These are phyloP conservation scores for Paralinhomoeus sp. DNA, from an alignment of 2,888 invertebrate species.

Conservation along the genomic window DNA sequence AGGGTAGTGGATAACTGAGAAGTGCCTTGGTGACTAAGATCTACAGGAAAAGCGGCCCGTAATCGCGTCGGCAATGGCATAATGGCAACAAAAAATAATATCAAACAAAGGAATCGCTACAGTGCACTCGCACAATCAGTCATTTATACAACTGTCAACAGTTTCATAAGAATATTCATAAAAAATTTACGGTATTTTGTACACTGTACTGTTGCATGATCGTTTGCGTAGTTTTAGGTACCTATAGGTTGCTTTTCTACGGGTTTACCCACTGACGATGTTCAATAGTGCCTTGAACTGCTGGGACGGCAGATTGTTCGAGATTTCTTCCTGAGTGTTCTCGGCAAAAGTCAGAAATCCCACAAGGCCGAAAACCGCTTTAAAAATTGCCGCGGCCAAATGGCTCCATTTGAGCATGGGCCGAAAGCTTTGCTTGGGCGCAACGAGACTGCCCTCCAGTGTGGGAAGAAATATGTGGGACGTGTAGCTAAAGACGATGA, in stretches of 20 bases:
- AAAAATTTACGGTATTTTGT: no score
- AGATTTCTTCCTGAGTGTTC: slow-evolving; percentile 54
- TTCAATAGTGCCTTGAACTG: slow-evolving; percentile 68
- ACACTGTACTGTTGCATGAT: no score
- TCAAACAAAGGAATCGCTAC: no score
- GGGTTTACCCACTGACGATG: no score
- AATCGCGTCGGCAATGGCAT: no score
- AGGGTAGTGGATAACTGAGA: slow-evolving; percentile 85
- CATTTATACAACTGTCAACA: no score
- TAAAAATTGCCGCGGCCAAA: slow-evolving; percentile 84
- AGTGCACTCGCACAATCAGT: no score
- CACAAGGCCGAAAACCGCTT: slow-evolving; percentile 39
- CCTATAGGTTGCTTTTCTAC: no score
- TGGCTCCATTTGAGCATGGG: slow-evolving; percentile 99
- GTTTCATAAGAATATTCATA: no score
- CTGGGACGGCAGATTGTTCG: slow-evolving; percentile 80
- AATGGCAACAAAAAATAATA: no score
- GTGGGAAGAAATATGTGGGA: slow-evolving; percentile 96
- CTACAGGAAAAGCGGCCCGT: no score
- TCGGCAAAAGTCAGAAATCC: slow-evolving; percentile 90
- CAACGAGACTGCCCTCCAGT: slow-evolving; percentile 85
- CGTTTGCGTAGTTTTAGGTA: no score
- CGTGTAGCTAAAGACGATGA: slow-evolving; percentile 96
- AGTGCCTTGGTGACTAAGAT: slow-evolving; percentile 84
- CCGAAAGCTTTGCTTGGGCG: slow-evolving; percentile 61